phyloP scores from a whole-genome alignment of 2,113 vertebrate genomes.

The Tyto alba region DNA sequence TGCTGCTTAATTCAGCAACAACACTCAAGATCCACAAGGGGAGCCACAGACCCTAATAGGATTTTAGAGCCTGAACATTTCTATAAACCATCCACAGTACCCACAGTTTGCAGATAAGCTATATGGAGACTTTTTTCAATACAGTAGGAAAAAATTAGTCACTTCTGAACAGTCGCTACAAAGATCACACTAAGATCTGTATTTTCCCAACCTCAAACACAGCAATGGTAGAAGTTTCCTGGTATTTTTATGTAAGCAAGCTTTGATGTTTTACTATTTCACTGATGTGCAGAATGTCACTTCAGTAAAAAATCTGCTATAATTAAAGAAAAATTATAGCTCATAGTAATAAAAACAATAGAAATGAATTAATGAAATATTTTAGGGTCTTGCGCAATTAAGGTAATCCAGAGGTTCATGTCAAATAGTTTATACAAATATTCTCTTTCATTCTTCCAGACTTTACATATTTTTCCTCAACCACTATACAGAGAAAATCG shows the following conservation, averaged over 20 bases:
- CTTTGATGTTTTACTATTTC: not conserved
- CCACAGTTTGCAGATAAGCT: not conserved
- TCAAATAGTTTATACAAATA: not conserved
- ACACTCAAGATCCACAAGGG: not conserved
- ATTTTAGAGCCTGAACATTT: not conserved
- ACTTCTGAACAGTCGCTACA: not conserved
- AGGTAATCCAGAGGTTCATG: not conserved
- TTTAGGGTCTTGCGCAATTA: not conserved
- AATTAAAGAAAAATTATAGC: not conserved
- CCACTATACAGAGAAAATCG: not conserved
- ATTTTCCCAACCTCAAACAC: not conserved
- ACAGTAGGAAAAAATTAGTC: not conserved
- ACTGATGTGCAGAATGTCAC: not conserved
- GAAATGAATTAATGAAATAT: not conserved
- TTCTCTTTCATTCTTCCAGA: not conserved
- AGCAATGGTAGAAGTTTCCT: not conserved
- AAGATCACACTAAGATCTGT: not conserved
- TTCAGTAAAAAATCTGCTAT: not conserved
- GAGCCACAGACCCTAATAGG: not conserved
- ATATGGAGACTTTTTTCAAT: not conserved
- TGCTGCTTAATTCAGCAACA: not conserved
- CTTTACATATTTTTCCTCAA: not conserved
- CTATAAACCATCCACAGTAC: not conserved
- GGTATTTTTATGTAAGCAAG: not conserved
- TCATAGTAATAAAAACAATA: not conserved